A percentile compares a stretch with the other conserved stretches of the same genome.
phyloP scores from a whole-genome alignment of 30 jellyfish, hydroid and myxozoan genomes.

The Aurelia aurita region DNA sequence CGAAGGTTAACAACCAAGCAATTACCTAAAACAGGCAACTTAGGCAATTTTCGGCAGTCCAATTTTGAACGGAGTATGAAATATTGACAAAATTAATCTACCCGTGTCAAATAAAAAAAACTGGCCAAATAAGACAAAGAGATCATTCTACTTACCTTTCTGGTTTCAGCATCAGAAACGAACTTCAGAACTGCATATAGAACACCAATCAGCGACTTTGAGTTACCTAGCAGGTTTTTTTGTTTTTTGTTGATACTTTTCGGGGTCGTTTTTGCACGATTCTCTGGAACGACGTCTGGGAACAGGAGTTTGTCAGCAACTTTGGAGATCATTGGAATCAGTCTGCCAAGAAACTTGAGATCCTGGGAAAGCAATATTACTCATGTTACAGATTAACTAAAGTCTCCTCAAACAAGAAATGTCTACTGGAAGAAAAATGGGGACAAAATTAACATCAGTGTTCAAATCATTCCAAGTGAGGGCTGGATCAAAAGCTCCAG shows the following conservation, averaged over 20 bases:
- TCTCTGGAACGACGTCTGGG: neutral
- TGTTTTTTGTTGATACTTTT: conserved; percentile 22
- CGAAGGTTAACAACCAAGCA: no score
- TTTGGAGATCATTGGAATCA: neutral
- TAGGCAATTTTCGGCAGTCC: no score
- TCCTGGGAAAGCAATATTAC: conserved; percentile 3
- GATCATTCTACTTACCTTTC: neutral
- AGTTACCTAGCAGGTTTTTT: conserved; percentile 56
- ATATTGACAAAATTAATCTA: no score
- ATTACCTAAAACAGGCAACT: no score
- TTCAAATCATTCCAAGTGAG: no score
- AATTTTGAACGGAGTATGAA: no score
- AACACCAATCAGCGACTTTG: conserved; percentile 41
- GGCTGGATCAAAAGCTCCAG: no score
- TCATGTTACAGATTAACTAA: neutral
- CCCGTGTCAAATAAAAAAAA: no score
- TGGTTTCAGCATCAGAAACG: neutral
- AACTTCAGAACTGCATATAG: neutral
- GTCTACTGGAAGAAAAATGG: no score
- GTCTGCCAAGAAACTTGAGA: conserved; percentile 11
- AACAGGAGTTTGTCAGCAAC: conserved; percentile 17
- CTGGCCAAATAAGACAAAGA: no score
- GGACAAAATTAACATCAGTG: no score
- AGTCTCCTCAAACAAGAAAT: no score
- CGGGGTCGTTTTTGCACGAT: conserved; percentile 44